Evolutionary conservation across 2,797 vertebrate species (phyloP), one percentile per base, ranked within the genome.

Genomic region (Potorous gilbertii): DNA sequence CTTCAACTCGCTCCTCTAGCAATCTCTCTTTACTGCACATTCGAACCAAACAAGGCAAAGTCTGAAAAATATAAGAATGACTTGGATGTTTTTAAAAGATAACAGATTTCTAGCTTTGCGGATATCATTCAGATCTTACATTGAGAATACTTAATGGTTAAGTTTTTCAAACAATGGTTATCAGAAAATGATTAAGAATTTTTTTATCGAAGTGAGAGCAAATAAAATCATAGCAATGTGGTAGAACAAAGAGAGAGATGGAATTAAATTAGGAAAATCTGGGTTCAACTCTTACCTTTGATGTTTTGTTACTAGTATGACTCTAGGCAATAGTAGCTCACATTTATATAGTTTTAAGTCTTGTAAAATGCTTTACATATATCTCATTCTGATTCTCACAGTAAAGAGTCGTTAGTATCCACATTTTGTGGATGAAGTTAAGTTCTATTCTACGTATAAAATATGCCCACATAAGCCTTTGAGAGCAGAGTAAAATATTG

Each of bases 11-110:
- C 98, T 99, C 99, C 98, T 99, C 99, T 59, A 99, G 98, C 93
- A 99, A 98, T 27, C 99, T 99, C 94, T 99, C 99, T 98, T 99
- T 99, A 98, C 99, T 99, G 98, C 99, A 99, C 99, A 99, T 99
- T 95, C 99, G 99, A 98, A 99, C 99, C 97, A 99, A 98, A 98
- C 99, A 99, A 0, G 99, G 99, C 98, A 99, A 98, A 2, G 99
- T 99, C 99, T 99, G 97, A 96, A 95, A 96, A 59, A 92, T 54
- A 98, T 94, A 97, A 98, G 55, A 97, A 96, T 97, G 94, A 97
- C 92, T 97, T 96, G 90, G 93, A 56, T 46, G 96, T 97, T 97
- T 95, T 92, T 46, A 94, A 94, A 97, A 95, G 66, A 94, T 52
- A 96, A 96, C 95, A 94, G 92, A 24, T 95, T 92, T 56, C 93